Percentiles rank a stretch among this genome's conserved stretches.
Conservation (phyloP, 2,888 invertebrate species). For the Anoplius nigerrimus region DNA sequence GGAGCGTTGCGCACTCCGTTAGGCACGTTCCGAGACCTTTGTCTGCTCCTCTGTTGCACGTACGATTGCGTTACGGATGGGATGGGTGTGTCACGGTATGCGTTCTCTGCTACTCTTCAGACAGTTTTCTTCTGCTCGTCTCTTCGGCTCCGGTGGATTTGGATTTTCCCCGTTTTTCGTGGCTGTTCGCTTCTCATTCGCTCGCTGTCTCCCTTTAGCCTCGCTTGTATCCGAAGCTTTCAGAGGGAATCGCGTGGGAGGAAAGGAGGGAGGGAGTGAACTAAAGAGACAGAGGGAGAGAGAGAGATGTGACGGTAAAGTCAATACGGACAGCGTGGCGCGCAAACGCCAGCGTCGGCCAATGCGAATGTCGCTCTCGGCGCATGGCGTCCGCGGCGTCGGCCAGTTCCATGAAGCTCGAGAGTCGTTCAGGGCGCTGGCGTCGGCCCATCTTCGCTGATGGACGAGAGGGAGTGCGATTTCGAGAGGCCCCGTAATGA, state of each 20-base stretch:
- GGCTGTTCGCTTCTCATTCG: conserved; percentile 29
- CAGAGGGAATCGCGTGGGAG: conserved; percentile 15
- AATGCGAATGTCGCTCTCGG: conserved; percentile 53
- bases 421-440: conserved; percentile 25
- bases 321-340: conserved; percentile 66
- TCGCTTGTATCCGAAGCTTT: conserved; percentile 14
- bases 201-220: conserved; percentile 12
- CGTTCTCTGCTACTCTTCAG: no score
- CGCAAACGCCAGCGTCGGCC: conserved; percentile 66
- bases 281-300: conserved; percentile 22
- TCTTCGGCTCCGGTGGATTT: no score
- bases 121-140: conserved; percentile 5
- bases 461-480: background rate
- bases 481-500: no score
- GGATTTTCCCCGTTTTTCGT: conserved; percentile 6
- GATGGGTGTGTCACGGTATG: no score
- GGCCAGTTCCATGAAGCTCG: background rate
- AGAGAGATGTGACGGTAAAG: conserved; percentile 56
- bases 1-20: no score
- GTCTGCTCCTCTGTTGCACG: conserved; percentile 16
- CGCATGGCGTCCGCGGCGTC: conserved; percentile 57
- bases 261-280: conserved; percentile 20
- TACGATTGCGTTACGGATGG: no score
- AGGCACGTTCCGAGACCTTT: conserved; percentile 4
- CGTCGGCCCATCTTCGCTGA: conserved; percentile 27